Conservation (phyloP, 2,797 vertebrate species). For the Neostethus bicornis region DNA sequence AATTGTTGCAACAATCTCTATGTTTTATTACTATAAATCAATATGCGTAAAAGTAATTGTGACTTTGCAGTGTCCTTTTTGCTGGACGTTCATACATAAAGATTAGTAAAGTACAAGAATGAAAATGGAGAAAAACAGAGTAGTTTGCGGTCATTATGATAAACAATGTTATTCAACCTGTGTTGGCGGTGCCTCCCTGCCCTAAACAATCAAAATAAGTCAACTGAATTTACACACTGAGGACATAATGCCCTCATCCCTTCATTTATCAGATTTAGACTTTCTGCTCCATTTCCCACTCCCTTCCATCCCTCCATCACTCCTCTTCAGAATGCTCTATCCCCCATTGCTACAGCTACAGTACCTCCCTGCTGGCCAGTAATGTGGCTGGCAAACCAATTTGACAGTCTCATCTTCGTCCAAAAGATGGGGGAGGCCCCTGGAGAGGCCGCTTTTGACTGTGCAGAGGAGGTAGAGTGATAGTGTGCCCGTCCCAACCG, state of each 20-base stretch:
- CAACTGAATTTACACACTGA: slow-evolving; percentile 48
- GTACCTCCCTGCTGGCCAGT: slow-evolving; percentile 85
- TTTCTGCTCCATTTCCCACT: slow-evolving; percentile 82
- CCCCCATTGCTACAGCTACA: slow-evolving; percentile 66
- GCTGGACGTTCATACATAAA: slow-evolving; percentile 21
- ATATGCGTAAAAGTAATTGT: slow-evolving; percentile 19
- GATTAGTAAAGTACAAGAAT: slow-evolving; percentile 16
- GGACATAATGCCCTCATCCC: slow-evolving; percentile 54
- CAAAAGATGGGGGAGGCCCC: slow-evolving; percentile 88
- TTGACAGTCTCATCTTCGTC: slow-evolving; percentile 96
- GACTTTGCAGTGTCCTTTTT: slow-evolving; percentile 13
- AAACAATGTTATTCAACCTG: slow-evolving; percentile 35
- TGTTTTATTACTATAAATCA: slow-evolving; percentile 25
- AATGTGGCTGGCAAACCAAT: slow-evolving; percentile 98
- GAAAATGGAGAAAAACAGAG: slow-evolving; percentile 17
- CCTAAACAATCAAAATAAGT: slow-evolving; percentile 44
- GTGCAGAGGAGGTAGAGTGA: slow-evolving; percentile 88
- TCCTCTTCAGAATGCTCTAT: slow-evolving; percentile 35
- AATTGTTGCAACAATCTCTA: slow-evolving; percentile 9
- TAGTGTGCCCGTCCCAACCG: slow-evolving; percentile 85
- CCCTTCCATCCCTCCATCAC: slow-evolving; percentile 45
- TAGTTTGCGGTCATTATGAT: slow-evolving; percentile 40
- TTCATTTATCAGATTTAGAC: slow-evolving; percentile 93
- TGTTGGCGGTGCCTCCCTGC: slow-evolving; percentile 19
- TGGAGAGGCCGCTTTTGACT: slow-evolving; percentile 88